Evolutionary conservation across 2,113 vertebrate species (phyloP), one percentile per base, ranked within the genome.

Genomic region (Melospiza melodia): DNA sequence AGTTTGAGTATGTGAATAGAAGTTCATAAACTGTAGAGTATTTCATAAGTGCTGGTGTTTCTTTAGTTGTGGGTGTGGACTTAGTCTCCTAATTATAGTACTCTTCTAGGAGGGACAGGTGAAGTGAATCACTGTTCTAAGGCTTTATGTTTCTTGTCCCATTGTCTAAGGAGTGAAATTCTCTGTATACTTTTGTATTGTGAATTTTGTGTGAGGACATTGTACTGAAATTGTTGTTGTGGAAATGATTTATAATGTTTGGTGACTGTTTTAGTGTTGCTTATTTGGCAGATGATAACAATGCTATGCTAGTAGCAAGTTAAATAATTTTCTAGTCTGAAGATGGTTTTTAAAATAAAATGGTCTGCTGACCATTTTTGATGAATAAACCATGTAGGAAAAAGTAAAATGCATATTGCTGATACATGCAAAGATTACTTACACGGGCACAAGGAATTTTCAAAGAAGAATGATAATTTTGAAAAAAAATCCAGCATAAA

Each of bases 1-100:
- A 77, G 84, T 95, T 93, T 90, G 74, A 41, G 39, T 84, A 57
- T 27, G 43, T 89, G 69, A 83, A 58, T 63, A 67, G 63, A 95
- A 93, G 76, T 95, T 94, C 88, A 88, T 86, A 93, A 96, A 95
- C 75, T 86, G 69, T 39, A 92, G 55, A 55, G 48, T 79, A 69
- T 90, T 57, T 97, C 85, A 87, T 90, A 92, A 89, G 79, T 87
- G 76, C 65, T 81, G 3, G 1, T 90, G 52, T 88, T 78, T 72
- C 85, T 84, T 63, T 71, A 77, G 65, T 55, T 94, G 52, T 85
- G 89, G 92, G 79, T 96, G 92, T 91, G 80, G 93, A 57, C 91
- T 84, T 82, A 78, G 76, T 88, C 87, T 94, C 54, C 74, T 87
- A 95, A 93, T 95, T 95, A 94, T 66, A 95, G 90, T 83, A 78